These are phyloP conservation scores for Adelognathus sp. DNA, from an alignment of 2,888 invertebrate genomes.

Conservation along the genomic window DNA sequence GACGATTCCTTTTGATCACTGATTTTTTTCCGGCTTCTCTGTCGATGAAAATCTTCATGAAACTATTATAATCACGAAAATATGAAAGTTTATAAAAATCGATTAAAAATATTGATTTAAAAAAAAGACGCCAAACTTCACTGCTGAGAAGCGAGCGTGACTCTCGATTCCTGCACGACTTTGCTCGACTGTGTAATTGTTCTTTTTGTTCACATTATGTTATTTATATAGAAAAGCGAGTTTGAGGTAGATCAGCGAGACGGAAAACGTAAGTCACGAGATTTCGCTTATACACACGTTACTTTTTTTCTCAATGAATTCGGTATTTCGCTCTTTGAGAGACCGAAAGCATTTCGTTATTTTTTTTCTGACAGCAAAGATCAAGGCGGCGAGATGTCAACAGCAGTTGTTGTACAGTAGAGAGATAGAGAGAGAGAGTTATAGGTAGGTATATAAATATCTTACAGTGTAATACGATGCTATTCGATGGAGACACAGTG, in stretches of 20 bases:
- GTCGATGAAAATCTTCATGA: neutral
- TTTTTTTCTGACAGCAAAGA: slow-evolving; percentile 45
- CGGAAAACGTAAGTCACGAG: slow-evolving; percentile 49
- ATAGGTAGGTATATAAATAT: slow-evolving; percentile 21
- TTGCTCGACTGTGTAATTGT: slow-evolving; percentile 5
- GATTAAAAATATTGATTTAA: neutral
- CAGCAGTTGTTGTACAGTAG: slow-evolving; percentile 34
- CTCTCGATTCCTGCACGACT: slow-evolving; percentile 24
- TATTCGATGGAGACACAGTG: slow-evolving; percentile 26
- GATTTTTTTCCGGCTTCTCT: neutral
- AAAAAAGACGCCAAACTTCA: slow-evolving; percentile 30
- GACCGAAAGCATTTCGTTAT: slow-evolving; percentile 36
- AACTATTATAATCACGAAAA: neutral
- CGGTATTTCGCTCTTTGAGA: slow-evolving; percentile 31
- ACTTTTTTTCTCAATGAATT: slow-evolving; percentile 22
- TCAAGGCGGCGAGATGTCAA: slow-evolving; percentile 45
- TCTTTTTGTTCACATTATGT: neutral
- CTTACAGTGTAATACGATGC: slow-evolving; percentile 14
- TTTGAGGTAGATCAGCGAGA: slow-evolving; percentile 49
- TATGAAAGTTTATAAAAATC: neutral
- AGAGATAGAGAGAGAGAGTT: too few species aligned
- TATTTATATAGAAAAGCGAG: neutral
- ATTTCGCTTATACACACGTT: neutral
- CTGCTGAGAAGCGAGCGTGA: slow-evolving; percentile 48
- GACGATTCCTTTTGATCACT: neutral